Base-by-base conservation (phyloP, 2,797 vertebrate species). In the Sebastes nivosus region DNA sequence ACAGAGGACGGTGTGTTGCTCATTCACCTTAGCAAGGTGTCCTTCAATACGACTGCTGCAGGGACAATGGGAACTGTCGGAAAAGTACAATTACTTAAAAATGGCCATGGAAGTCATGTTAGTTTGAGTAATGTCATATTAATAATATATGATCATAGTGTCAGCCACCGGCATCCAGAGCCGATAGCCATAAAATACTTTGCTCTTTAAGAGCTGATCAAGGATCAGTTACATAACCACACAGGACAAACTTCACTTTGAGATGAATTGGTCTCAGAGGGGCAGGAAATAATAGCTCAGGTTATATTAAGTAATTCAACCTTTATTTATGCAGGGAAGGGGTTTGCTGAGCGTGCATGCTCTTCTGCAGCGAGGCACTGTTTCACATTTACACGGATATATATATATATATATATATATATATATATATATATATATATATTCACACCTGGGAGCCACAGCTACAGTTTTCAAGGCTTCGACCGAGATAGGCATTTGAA, bases 261-360 rank as follows among this genome's bases (percentile, higher is more conserved):
- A 87, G 83, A 91, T 87, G 79, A 83, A 89, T 77, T 50, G 75
- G 75, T 61, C 92, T 87, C 87, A 38, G 84, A 77, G 88, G 89
- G 79, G 54, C 52, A 58, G 73, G 77, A 65, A 84, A 88, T 87
- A 84, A 90, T 80, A 86, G 85, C 87, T 77, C 14, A 22, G 80
- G 89, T 84, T 92, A 91, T 85, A 91, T 87, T 83, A 87, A 89
- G 87, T 73, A 84, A 75, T 89, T 88, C 82, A 91, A 86, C 84
- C 85, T 91, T 86, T 88, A 88, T 84, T 81, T 75, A 57, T 78
- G 73, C 78, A 27, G 75, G 8, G 30, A 38, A 46, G 42, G 52
- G 69, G 30, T 82, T 84, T 86, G 87, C 86, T 70, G 89, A 87
- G 79, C 54, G 2, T 77, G 84, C 79, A 75, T 22, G 46, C 46